Base-by-base conservation (phyloP, 2,113 vertebrate genomes). In the Etheostoma spectabile region DNA sequence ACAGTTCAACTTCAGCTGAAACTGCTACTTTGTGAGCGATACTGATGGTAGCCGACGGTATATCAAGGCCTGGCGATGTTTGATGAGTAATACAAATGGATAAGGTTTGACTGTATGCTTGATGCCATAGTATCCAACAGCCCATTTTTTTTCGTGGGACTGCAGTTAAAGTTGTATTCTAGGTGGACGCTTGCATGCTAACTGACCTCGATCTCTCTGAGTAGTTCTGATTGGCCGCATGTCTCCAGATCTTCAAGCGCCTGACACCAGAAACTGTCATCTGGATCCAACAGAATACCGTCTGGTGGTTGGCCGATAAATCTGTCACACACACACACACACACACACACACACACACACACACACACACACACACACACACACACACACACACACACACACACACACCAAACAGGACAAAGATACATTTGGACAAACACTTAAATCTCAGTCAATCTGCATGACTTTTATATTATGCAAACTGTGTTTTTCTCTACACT, bases 181-280 rank as follows among this genome's bases (percentile, higher is more conserved):
- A 18, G 16, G 64, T 16, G 3, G 48, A 33, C 22, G 63, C 14
- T 30, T 69, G 35, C 21, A 46, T 35, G 73, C 21, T n/a, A 24
- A 79, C 87, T 30, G 19, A 99, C 98, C 98, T 99, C 98, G 57
- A 99, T 98, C 86, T 99, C 98, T 91, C 98, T 95, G 86, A 99
- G 97, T 46, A 99, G 96, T 85, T 99, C 98, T 6, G 97, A 98
- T 91, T 99, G 98, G 80, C 98, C 98, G 21, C 98, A 99, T 3
- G 98, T 99, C 96, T 99, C 97, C 95, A 99, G 95, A 88, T 99
- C 98, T 86, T 99, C 98, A 56, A 99, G 94, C 45, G 98, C 98
- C 93, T 99, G 98, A 90, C 95, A 96, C 98, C 98, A 99, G 95
- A 98, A 98, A 90, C 95, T 97, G 95, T 99, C 98, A 74, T 98